phyloP scores from a whole-genome alignment of 2,113 vertebrate species.

The Cyprinodon tularosa region DNA sequence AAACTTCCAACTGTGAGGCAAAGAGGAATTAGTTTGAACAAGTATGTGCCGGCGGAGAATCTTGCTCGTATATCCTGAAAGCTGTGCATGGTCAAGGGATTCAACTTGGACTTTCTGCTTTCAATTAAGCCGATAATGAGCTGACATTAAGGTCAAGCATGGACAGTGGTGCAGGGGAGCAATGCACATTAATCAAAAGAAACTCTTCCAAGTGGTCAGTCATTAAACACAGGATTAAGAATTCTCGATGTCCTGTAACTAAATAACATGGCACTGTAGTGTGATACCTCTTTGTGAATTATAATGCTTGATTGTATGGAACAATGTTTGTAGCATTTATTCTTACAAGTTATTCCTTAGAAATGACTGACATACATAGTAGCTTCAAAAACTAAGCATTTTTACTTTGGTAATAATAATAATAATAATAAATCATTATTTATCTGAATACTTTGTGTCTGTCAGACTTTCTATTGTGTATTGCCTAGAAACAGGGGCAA shows the following conservation, averaged over 20 bases:
- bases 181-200: conserved; percentile 48
- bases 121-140: conserved; percentile 64
- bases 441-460: no score
- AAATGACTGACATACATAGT: no score
- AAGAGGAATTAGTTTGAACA: conserved; percentile 4
- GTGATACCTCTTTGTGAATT: background rate
- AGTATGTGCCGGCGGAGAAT: background rate
- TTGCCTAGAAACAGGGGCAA: no score
- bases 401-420: no score
- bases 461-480: no score
- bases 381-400: no score
- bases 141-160: conserved; percentile 62
- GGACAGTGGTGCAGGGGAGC: conserved; percentile 39
- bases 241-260: background rate
- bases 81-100: conserved; percentile 31
- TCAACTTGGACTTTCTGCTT: conserved; percentile 46
- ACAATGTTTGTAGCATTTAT: no score
- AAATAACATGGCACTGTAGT: background rate
- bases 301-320: background rate
- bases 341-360: no score
- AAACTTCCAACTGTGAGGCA: conserved; percentile 24
- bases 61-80: conserved; percentile 29
- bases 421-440: no score
- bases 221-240: conserved; percentile 7
- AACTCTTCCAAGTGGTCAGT: conserved; percentile 19